Conservation (phyloP, 2,797 vertebrate genomes). For the Lacerta bilineata region DNA sequence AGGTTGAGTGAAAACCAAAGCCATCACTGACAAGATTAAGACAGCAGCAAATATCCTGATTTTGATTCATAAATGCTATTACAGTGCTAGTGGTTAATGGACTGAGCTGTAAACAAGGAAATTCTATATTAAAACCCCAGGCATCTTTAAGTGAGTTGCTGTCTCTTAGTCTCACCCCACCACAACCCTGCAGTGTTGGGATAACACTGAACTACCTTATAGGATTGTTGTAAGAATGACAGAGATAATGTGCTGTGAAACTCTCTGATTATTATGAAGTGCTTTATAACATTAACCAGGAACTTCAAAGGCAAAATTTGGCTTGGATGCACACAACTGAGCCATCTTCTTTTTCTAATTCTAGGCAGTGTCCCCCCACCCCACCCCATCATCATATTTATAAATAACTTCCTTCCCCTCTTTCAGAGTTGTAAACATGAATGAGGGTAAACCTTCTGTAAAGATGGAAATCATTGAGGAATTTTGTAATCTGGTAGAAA, state of each 20-base stretch:
- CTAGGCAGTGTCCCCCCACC: not conserved
- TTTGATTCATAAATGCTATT: not conserved
- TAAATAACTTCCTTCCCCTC: not conserved
- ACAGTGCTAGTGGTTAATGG: not conserved
- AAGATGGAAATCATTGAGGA: constrained; percentile 44
- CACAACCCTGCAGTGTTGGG: not conserved
- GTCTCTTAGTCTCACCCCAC: no score
- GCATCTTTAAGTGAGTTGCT: not conserved
- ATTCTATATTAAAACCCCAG: not conserved
- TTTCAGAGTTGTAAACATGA: constrained; percentile 25
- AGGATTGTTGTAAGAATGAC: not conserved
- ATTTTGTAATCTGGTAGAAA: constrained; percentile 32
- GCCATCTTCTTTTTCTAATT: constrained; percentile 8
- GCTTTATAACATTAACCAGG: not conserved
- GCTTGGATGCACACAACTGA: constrained; percentile 39
- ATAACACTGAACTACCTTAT: not conserved
- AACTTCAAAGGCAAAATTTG: not conserved
- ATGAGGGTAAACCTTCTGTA: not conserved
- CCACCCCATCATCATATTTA: not conserved
- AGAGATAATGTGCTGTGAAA: not conserved
- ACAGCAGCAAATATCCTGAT: not conserved
- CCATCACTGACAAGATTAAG: not conserved
- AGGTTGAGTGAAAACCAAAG: not conserved
- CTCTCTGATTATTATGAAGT: not conserved
- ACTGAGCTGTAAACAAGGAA: not conserved